Conservation (phyloP, 2,888 invertebrate species). For the Leptogaster cylindrica region DNA sequence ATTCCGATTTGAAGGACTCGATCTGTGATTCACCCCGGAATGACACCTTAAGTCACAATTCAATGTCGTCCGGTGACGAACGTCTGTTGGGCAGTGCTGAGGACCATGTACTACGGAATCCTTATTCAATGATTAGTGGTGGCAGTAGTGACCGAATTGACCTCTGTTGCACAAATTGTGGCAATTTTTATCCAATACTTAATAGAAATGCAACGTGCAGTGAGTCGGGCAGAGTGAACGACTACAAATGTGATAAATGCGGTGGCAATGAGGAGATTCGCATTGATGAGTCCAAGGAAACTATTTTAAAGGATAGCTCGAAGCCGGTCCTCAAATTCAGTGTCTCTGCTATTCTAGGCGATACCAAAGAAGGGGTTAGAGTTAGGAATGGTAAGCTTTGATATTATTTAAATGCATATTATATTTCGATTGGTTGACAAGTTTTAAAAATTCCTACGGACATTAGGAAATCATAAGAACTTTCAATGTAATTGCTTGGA, state of each 20-base stretch:
- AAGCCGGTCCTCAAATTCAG: constrained; percentile 90
- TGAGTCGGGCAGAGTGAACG: constrained; percentile 49
- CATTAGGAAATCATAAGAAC: too few relatives aligned
- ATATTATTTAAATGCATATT: too few relatives aligned
- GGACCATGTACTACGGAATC: constrained; percentile 32
- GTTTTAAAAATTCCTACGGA: too few relatives aligned
- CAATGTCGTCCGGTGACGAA: constrained; percentile 50
- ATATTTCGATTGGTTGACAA: too few relatives aligned
- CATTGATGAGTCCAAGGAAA: constrained; percentile 50
- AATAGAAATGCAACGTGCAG: constrained; percentile 20
- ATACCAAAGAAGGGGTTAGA: constrained; percentile 62
- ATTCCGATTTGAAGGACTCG: constrained; percentile 53
- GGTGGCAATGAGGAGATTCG: constrained; percentile 46
- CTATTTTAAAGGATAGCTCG: constrained; percentile 62
- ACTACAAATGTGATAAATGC: constrained; percentile 58
- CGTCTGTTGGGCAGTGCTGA: constrained; percentile 25
- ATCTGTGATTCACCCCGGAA: constrained; percentile 52
- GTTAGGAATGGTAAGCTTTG: constrained; percentile 63
- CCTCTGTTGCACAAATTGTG: constrained; percentile 56
- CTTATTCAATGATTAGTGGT: constrained; percentile 41
- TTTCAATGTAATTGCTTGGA: too few relatives aligned
- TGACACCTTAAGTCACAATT: constrained; percentile 54
- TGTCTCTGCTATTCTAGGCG: constrained; percentile 87
- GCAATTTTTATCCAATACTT: constrained; percentile 50
- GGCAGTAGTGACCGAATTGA: constrained; percentile 48